Percentiles rank a stretch among this genome's conserved stretches.
Evolutionary conservation across 2,113 vertebrate genomes (phyloP).

Genomic region (Tachysurus vachellii): DNA sequence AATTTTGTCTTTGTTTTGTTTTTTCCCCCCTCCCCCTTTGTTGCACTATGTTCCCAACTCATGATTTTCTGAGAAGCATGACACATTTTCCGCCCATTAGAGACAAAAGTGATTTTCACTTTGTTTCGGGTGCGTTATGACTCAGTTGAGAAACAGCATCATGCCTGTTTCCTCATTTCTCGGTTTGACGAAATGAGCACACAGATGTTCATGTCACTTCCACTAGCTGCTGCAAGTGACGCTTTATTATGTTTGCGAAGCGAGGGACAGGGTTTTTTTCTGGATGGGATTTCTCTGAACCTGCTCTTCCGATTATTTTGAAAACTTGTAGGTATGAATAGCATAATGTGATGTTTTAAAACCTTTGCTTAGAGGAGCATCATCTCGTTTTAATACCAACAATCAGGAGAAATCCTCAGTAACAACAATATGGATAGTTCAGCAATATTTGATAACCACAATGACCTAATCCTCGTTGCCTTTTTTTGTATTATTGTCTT

Average conservation of each 20-base stretch:
- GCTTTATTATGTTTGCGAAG: slow-evolving; percentile 18
- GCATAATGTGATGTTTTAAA: not conserved
- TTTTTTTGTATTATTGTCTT: not conserved
- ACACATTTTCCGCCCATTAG: slow-evolving; percentile 54
- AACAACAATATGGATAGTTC: not conserved
- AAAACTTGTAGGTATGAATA: not conserved
- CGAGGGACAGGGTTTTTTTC: not conserved
- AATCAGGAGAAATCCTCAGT: not conserved
- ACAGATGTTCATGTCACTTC: slow-evolving; percentile 22
- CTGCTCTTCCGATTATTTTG: not conserved
- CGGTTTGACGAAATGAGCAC: slow-evolving; percentile 46
- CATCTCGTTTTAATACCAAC: not conserved
- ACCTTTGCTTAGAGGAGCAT: not conserved
- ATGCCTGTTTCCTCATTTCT: slow-evolving; percentile 33
- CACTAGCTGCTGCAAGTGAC: not conserved
- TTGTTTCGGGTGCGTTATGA: slow-evolving; percentile 53
- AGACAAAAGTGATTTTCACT: slow-evolving; percentile 52
- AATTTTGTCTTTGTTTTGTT: slow-evolving; percentile 25
- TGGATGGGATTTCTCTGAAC: not conserved
- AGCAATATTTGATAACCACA: not conserved
- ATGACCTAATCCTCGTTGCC: not conserved
- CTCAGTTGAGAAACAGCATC: slow-evolving; percentile 49
- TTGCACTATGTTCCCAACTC: slow-evolving; percentile 48
- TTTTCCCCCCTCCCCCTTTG: slow-evolving; percentile 34
- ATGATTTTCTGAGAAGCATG: slow-evolving; percentile 56